These are phyloP conservation scores for Lytechinus variegatus DNA, from an alignment of 35 echinoderm and acorn worm genomes.

Conservation along the genomic window DNA sequence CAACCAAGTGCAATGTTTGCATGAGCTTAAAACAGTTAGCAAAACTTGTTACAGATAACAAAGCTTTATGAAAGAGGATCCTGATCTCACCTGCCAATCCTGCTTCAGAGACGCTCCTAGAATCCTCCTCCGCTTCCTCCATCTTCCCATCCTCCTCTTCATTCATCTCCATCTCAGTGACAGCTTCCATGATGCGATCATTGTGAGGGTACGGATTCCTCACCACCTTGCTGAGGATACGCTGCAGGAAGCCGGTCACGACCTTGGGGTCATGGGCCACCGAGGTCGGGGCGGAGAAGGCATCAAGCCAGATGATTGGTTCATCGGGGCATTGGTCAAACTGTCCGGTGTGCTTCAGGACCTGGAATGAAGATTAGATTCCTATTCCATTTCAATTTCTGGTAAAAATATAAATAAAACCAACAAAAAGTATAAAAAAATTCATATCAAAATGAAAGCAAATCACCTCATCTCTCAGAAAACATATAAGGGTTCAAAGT, in stretches of 20 bases:
- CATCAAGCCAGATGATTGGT: slow-evolving; percentile 39
- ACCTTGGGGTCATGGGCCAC: slow-evolving; percentile 30
- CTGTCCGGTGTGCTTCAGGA: slow-evolving; percentile 45
- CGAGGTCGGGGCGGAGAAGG: neutral
- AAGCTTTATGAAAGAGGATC: no score
- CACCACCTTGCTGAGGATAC: slow-evolving; percentile 69
- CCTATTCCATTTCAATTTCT: no score
- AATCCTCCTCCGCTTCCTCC: slow-evolving; percentile 52
- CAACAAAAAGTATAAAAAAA: no score
- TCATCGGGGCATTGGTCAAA: slow-evolving; percentile 45
- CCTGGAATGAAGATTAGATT: slow-evolving; percentile 21
- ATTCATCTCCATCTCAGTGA: slow-evolving; percentile 35
- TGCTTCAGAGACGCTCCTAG: slow-evolving; percentile 52
- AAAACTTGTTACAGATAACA: neutral
- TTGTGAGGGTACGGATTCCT: slow-evolving; percentile 86
- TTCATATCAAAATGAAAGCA: no score
- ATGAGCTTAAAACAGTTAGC: neutral
- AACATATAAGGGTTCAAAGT: no score
- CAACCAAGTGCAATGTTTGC: neutral
- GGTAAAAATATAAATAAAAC: no score
- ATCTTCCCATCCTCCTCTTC: slow-evolving; percentile 36
- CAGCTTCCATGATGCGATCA: slow-evolving; percentile 73
- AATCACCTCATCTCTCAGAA: no score
- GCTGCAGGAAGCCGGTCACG: slow-evolving; percentile 35
- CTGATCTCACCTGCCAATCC: slow-evolving; percentile 53